Percentiles rank a stretch among this genome's conserved stretches.
phyloP scores from a whole-genome alignment of 2,888 invertebrate genomes.

The Orgyia antiqua region DNA sequence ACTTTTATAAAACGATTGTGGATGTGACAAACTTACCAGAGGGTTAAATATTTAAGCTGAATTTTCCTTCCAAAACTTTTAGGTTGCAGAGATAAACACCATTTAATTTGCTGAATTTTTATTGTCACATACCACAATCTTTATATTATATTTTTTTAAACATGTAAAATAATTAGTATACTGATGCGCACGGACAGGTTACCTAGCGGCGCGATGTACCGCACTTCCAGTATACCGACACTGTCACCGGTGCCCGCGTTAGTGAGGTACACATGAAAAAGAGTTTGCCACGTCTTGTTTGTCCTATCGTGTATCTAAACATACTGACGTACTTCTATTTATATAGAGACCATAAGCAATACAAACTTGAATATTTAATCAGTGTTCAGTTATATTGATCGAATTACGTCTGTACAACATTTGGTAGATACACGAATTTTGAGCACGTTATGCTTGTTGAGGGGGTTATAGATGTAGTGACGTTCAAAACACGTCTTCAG shows the following conservation, averaged over 20 bases:
- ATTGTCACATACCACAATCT: no score
- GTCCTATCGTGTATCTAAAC: conserved; percentile 34
- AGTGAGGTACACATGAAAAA: conserved; percentile 80
- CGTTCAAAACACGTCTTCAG: conserved; percentile 30
- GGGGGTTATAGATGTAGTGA: conserved; percentile 46
- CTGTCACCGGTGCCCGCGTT: conserved; percentile 84
- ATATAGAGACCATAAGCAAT: no score
- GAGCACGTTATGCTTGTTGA: conserved; percentile 54
- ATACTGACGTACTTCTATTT: conserved; percentile 40
- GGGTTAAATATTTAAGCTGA: no score
- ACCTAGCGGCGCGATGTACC: conserved; percentile 86
- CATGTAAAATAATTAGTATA: no score
- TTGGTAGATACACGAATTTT: conserved; percentile 36
- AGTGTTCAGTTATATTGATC: conserved; percentile 6
- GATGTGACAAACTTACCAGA: no score
- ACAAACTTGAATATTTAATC: background rate
- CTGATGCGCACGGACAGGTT: conserved; percentile 67
- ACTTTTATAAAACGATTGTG: no score
- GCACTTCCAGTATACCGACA: conserved; percentile 94
- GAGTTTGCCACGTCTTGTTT: conserved; percentile 55
- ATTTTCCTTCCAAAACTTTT: no score
- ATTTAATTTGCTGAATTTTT: no score
- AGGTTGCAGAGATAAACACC: no score
- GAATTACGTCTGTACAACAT: conserved; percentile 39
- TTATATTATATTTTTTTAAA: no score